Conservation (phyloP, 2,888 invertebrate species). For the Nemotelus nigrinus region DNA sequence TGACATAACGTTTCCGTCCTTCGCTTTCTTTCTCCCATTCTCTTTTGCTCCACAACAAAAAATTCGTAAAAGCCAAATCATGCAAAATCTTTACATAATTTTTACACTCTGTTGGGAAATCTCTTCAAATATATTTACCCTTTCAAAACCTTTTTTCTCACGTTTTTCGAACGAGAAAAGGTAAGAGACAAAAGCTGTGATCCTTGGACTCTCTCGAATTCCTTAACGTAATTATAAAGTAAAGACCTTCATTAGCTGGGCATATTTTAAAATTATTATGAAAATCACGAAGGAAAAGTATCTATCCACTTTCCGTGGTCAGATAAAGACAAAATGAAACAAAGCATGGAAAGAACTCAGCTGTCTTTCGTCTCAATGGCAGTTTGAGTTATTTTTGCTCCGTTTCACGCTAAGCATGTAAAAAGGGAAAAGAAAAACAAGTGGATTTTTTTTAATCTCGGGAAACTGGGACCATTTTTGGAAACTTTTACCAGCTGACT, state of each 20-base stretch:
- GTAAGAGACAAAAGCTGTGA: too few relatives aligned
- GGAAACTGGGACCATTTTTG: background rate
- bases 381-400: too few relatives aligned
- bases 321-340: too few relatives aligned
- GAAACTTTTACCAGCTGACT: background rate
- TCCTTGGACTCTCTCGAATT: background rate
- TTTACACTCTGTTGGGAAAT: conserved; percentile 1
- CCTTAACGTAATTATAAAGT: conserved; percentile 7
- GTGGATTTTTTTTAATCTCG: too few relatives aligned
- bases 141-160: background rate
- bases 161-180: background rate
- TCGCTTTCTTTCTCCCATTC: too few relatives aligned
- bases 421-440: too few relatives aligned
- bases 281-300: background rate
- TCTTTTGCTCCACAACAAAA: too few relatives aligned
- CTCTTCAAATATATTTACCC: conserved; percentile 17
- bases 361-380: too few relatives aligned
- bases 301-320: too few relatives aligned
- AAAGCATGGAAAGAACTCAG: too few relatives aligned
- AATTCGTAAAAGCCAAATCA: background rate
- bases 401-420: too few relatives aligned
- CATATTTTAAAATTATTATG: conserved; percentile 22
- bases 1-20: too few relatives aligned
- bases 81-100: conserved; percentile 16
- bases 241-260: conserved; percentile 33